phyloP scores from a whole-genome alignment of 2,888 invertebrate species.

The Stramonita haemastoma region DNA sequence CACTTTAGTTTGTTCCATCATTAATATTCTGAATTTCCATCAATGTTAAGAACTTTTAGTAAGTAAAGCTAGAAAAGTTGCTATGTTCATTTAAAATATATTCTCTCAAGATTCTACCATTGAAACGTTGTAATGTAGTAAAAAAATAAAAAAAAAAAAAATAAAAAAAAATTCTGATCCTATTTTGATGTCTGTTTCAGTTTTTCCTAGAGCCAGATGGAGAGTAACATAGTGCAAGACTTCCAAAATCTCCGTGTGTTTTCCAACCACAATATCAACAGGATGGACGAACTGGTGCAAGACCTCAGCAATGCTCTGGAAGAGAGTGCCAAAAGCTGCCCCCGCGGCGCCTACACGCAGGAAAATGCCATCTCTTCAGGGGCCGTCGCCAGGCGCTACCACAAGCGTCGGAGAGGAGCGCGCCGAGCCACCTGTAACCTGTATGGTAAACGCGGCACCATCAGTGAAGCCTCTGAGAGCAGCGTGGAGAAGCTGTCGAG shows the following conservation, averaged over 20 bases:
- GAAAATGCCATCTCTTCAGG: conserved; percentile 28
- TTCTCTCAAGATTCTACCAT: no score
- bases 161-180: no score
- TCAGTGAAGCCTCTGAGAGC: conserved; percentile 77
- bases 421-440: conserved; percentile 61
- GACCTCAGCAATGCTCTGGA: conserved; percentile 77
- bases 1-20: no score
- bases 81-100: no score
- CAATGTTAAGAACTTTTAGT: no score
- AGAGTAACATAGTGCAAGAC: conserved; percentile 75
- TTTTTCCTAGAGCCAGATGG: conserved; percentile 66
- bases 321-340: conserved; percentile 69
- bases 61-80: no score
- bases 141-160: no score
- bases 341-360: conserved; percentile 55
- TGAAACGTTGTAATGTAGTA: no score
- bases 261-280: conserved; percentile 72
- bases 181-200: conserved; percentile 27
- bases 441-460: conserved; percentile 65
- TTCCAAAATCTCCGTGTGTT: conserved; percentile 76
- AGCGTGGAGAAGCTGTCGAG: conserved; percentile 75
- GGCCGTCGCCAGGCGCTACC: conserved; percentile 55
- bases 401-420: conserved; percentile 66
- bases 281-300: conserved; percentile 77
- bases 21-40: no score